A percentile compares a stretch with the other conserved stretches of the same genome.
Conservation (phyloP, 2,888 invertebrate species). For the Pheosia gnoma region DNA sequence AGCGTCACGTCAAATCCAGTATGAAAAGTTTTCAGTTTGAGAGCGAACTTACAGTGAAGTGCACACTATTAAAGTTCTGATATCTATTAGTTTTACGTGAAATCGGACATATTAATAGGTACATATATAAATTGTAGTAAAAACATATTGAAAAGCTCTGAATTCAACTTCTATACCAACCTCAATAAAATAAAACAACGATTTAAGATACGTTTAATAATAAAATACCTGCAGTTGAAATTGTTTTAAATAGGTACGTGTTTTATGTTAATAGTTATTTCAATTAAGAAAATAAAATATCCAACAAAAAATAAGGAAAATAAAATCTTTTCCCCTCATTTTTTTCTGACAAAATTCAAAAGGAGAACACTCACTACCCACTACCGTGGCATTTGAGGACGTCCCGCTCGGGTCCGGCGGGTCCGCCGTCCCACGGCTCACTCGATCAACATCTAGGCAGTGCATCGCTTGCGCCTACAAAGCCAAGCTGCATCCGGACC, state of each 20-base stretch:
- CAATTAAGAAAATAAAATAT: not conserved
- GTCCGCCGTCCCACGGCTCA: conserved; percentile 50
- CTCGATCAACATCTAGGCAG: conserved; percentile 55
- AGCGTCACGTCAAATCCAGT: conserved; percentile 37
- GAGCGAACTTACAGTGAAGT: conserved; percentile 41
- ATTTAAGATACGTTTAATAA: no score
- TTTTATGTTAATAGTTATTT: not conserved
- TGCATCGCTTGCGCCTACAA: conserved; percentile 62
- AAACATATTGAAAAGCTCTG: no score
- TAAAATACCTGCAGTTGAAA: no score
- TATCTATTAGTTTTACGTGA: not conserved
- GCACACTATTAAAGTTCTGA: conserved; percentile 1
- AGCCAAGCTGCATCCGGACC: conserved; percentile 57
- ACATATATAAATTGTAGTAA: no score
- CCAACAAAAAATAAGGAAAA: not conserved
- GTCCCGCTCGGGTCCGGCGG: conserved; percentile 61
- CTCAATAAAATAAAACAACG: no score
- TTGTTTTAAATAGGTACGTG: no score
- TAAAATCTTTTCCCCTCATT: not conserved
- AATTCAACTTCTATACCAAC: no score
- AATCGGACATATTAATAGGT: not conserved
- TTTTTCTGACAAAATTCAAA: conserved; percentile 20
- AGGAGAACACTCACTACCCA: conserved; percentile 25
- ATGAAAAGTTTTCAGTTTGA: conserved; percentile 60
- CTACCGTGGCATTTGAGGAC: conserved; percentile 70